Evolutionary conservation across 2,888 invertebrate genomes (phyloP).

Genomic region (Sarcophaga carnaria): DNA sequence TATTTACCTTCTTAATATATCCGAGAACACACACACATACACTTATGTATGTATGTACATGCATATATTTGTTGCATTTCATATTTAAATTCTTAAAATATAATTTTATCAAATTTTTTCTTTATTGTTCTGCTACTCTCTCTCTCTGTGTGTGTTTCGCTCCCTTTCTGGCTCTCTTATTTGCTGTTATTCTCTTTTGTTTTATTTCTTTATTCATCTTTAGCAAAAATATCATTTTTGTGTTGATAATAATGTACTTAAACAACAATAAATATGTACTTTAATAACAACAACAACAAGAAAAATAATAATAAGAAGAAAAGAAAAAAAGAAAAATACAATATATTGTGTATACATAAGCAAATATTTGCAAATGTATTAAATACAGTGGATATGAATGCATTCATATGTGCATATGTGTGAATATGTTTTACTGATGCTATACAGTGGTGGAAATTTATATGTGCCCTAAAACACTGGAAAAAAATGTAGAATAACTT

Average conservation of each 20-base stretch:
- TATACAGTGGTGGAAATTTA: no score
- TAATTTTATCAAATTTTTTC: background rate
- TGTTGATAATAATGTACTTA: slow-evolving; percentile 51
- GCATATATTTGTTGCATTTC: slow-evolving; percentile 39
- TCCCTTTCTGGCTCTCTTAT: no score
- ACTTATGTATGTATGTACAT: background rate
- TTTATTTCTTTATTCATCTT: slow-evolving; percentile 21
- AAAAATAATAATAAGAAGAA: no score
- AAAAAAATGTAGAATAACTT: no score
- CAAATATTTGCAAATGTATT: slow-evolving; percentile 1
- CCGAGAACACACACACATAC: background rate
- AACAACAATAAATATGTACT: slow-evolving; percentile 36
- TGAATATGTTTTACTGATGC: no score
- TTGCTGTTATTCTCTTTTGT: background rate
- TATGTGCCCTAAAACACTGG: no score
- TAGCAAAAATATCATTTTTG: slow-evolving; percentile 52
- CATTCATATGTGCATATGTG: background rate
- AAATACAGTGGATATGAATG: background rate
- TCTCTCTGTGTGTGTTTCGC: no score
- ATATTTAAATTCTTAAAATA: slow-evolving; percentile 29
- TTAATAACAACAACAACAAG: background rate
- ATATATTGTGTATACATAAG: background rate
- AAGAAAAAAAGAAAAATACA: background rate
- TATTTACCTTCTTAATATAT: slow-evolving; percentile 44
- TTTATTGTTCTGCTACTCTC: background rate